These are phyloP conservation scores for Reticulitermes speratus DNA, from an alignment of 1,140 invertebrate species.

Conservation along the genomic window DNA sequence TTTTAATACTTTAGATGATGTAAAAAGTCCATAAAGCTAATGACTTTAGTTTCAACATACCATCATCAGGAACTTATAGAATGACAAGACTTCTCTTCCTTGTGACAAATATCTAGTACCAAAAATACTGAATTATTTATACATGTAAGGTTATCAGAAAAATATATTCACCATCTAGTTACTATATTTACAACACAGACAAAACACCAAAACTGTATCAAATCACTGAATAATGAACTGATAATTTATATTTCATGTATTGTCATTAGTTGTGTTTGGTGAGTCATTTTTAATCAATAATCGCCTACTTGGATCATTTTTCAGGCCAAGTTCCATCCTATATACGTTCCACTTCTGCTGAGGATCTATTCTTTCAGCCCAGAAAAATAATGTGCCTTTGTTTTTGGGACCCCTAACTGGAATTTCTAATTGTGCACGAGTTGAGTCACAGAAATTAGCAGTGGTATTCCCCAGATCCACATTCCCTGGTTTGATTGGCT, in stretches of 20 bases:
- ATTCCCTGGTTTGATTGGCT: conserved; percentile 61
- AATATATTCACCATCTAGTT: too few relatives aligned
- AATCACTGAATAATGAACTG: too few relatives aligned
- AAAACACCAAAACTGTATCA: too few relatives aligned
- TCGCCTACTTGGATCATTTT: conserved; percentile 51
- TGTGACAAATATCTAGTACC: too few relatives aligned
- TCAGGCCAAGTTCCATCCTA: conserved; percentile 55
- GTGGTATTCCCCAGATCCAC: conserved; percentile 55
- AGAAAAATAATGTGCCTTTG: conserved; percentile 56
- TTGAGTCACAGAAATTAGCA: conserved; percentile 55
- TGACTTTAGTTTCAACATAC: too few relatives aligned
- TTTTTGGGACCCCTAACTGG: conserved; percentile 60
- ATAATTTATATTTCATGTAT: background rate
- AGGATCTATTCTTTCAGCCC: conserved; percentile 47
- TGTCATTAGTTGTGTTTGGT: background rate
- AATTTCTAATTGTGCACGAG: conserved; percentile 57
- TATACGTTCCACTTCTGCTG: conserved; percentile 50
- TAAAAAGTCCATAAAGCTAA: too few relatives aligned
- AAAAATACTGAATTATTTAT: too few relatives aligned
- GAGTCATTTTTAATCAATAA: conserved; percentile 38
- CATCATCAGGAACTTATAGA: too few relatives aligned
- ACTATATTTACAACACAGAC: too few relatives aligned
- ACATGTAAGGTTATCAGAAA: too few relatives aligned
- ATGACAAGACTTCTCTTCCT: too few relatives aligned
- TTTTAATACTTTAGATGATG: too few relatives aligned